These are phyloP conservation scores for Xestia sexstrigata DNA, from an alignment of 2,888 invertebrate genomes.

Conservation along the genomic window DNA sequence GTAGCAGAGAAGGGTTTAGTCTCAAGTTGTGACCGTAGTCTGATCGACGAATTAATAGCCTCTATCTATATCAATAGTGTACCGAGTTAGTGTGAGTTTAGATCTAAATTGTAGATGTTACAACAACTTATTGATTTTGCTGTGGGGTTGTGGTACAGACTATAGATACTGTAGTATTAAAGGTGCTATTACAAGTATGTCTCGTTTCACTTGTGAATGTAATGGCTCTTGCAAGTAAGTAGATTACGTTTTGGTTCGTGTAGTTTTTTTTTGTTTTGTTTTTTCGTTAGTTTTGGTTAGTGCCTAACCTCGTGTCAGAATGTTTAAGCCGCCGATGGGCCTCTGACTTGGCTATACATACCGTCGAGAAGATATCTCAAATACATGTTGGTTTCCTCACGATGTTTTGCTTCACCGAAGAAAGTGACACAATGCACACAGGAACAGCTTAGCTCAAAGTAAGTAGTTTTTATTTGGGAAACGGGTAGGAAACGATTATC, in stretches of 20 bases:
- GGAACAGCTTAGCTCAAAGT: too few species aligned
- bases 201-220: too few species aligned
- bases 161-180: too few species aligned
- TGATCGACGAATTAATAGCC: slow-evolving; percentile 59
- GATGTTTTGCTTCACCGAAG: too few species aligned
- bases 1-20: slow-evolving; percentile 58
- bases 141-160: background rate
- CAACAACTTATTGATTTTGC: background rate
- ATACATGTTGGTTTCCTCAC: too few species aligned
- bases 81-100: background rate
- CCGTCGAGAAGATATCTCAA: too few species aligned
- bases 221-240: background rate
- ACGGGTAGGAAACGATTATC: background rate
- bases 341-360: too few species aligned
- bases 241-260: background rate
- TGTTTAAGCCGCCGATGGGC: too few species aligned
- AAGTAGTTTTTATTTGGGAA: too few species aligned
- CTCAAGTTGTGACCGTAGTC: slow-evolving; percentile 54
- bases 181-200: background rate
- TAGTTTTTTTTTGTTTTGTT: background rate
- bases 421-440: too few species aligned
- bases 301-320: too few species aligned
- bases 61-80: slow-evolving; percentile 13
- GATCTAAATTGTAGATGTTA: background rate
- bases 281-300: too few species aligned